Evolutionary conservation across 2,888 invertebrate genomes (phyloP), one percentile per base, ranked within the genome.

Genomic region (Margaritifera margaritifera): DNA sequence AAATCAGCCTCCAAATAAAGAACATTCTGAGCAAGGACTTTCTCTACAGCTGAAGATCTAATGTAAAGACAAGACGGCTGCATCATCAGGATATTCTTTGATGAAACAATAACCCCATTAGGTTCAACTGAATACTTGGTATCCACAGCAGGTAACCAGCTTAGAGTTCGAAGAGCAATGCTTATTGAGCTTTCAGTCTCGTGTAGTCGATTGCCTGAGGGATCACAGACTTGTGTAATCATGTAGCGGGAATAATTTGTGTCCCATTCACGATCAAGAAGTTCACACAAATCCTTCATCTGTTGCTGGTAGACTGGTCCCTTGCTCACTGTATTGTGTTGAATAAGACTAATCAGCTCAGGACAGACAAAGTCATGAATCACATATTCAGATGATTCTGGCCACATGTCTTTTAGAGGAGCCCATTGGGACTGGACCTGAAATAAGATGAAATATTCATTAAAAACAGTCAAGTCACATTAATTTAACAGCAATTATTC

Each of bases 131-230:
- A n/a, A n/a, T 19, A 53, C n/a, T 72, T 64, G 3, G 54, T 65
- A 66, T 76, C 63, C 19, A 72, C 25, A 0, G 79, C 79, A 15
- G 86, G 87, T 42, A 86, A 62, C 87, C 87, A 87, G 11, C 71
- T 63, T 15, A 79, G 52, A 6, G 70, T 69, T 62, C 76, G 74
- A 58, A 87, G 72, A 57, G 72, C 62, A 24, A 84, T 73, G 63
- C 78, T 76, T 63, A 87, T 85, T 4, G 87, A 84, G 0, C 84
- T 79, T 19, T 75, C 74, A 4, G 73, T 69, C 2, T 78, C 74
- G 5, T 67, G 27, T 8, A 79, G 63, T 3, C 53, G 56, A 8
- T 66, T 60, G 19, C 72, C 77, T 18, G 71, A 72, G 8, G 62
- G 61, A 20, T 66, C 64, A 24, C 64, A 64, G 20, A 82, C 56